Evolutionary conservation across 2,888 invertebrate species (phyloP), one percentile per base, ranked within the genome.

Genomic region (Philereme vetulata): DNA sequence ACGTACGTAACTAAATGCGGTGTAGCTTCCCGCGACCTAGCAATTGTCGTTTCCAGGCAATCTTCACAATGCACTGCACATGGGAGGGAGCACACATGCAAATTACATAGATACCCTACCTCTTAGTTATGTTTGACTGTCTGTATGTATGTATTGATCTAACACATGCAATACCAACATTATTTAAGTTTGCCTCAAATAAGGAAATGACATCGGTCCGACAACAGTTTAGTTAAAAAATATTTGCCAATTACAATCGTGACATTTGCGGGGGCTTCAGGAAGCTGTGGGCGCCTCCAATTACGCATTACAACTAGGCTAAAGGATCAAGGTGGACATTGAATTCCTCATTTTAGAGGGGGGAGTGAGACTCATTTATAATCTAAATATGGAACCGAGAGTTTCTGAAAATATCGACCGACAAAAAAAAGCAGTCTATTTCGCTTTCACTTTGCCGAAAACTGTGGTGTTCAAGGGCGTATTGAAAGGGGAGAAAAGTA

Each of bases 271-370:
- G 84, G 80, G 79, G 86, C 74, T 60, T 54, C 61, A 67, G 75
- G 67, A 78, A 65, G 50, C 74, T 71, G 85, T 86, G 81, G 85
- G 86, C 85, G 86, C 81, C 72, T 64, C 56, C 65, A 67, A 68
- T 68, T 66, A 71, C 67, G 68, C 70, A 76, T 74, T 77, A 78
- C 70, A 77, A 72, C 74, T 75, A 71, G 76, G 75, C 76, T 83
- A 78, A 53, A 66, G 74, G 77, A 77, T 78, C 82, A 83, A 82
- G 82, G 82, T 70, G 62, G 62, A 60, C 55, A 43, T 10, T 45
- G 44, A 46, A 54, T 62, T 64, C 53, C 60, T 51, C 58, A 60
- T 58, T 60, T 55, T 8, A 38, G 21, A 21, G 21, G 21, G 21
- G 21, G 21, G 21, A 21, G 21, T 21, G 21, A 1, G 21, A 21